phyloP scores from a whole-genome alignment of 2,113 vertebrate species.

The Protobothrops flavoviridis region DNA sequence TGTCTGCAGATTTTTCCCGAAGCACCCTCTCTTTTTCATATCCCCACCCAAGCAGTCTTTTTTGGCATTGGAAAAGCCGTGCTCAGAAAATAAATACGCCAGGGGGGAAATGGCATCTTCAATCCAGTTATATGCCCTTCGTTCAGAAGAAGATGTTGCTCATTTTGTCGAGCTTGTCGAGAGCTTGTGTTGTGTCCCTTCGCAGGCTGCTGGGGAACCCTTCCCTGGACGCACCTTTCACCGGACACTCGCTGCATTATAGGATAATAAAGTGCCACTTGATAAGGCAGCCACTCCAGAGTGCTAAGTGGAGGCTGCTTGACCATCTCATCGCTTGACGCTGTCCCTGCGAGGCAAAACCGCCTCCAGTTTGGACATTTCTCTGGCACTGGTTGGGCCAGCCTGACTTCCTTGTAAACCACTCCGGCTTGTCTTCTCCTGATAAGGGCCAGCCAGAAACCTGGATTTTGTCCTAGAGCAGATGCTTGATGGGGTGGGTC shows the following conservation, averaged over 20 bases:
- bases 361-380: neutral
- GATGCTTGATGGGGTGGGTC: neutral
- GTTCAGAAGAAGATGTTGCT: neutral
- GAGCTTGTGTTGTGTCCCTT: neutral
- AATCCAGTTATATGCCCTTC: neutral
- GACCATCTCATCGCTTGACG: neutral
- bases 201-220: neutral
- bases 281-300: neutral
- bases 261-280: slow-evolving; percentile 18
- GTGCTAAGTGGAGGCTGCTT: neutral
- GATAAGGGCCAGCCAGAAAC: neutral
- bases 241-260: accelerated
- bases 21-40: no score
- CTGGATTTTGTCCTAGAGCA: neutral
- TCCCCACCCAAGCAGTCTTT: neutral
- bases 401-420: neutral
- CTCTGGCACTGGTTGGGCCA: neutral
- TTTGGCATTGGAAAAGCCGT: neutral
- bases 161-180: neutral
- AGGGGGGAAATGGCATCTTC: neutral
- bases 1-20: neutral
- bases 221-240: slow-evolving; percentile 1
- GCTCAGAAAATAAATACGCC: neutral
- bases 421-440: neutral
- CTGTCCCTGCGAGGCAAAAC: neutral